phyloP scores from a whole-genome alignment of 2,888 invertebrate genomes.

The Rhagonycha fulva region DNA sequence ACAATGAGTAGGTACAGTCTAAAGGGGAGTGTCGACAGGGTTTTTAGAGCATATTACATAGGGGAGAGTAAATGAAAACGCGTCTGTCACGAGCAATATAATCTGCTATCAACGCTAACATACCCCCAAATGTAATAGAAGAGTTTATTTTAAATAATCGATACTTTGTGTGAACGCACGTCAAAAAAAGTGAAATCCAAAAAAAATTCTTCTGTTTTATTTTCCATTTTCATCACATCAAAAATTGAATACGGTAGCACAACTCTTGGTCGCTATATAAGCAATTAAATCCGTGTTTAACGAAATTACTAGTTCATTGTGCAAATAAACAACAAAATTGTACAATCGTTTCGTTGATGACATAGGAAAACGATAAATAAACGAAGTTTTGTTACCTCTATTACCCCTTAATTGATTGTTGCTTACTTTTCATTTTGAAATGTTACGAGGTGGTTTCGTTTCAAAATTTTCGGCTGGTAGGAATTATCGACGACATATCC shows the following conservation, averaged over 20 bases:
- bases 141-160: conserved; percentile 41
- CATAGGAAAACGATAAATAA: conserved; percentile 28
- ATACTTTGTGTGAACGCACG: conserved; percentile 31
- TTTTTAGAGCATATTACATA: conserved; percentile 39
- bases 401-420: conserved; percentile 16
- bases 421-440: not conserved
- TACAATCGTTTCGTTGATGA: conserved; percentile 45
- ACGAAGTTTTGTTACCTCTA: conserved; percentile 20
- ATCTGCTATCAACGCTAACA: conserved; percentile 46
- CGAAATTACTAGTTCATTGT: conserved; percentile 47
- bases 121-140: conserved; percentile 46
- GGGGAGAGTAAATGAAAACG: conserved; percentile 44
- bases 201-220: not conserved
- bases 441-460: not conserved
- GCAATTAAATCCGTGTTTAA: conserved; percentile 44
- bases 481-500: too few relatives aligned
- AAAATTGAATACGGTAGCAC: conserved; percentile 13
- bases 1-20: conserved; percentile 34
- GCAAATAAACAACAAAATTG: conserved; percentile 44
- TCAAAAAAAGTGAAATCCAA: conserved; percentile 6
- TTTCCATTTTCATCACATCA: conserved; percentile 11
- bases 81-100: conserved; percentile 49
- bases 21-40: conserved; percentile 38
- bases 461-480: too few relatives aligned
- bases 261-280: conserved; percentile 26